Conservation (phyloP, 2,113 vertebrate genomes). For the mouse (Mus musculus) region GRCm39 chr13:8913001-8913500, state of each 20-base stretch:
- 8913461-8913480: background rate
- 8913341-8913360: background rate
- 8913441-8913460: background rate
- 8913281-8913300: background rate
- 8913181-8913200: background rate
- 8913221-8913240: background rate
- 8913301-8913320: background rate
- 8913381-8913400: background rate
- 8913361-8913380: background rate
- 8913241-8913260: background rate
- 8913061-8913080: background rate
- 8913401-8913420: background rate
- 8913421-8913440: background rate
- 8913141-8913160: background rate
- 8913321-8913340: background rate
- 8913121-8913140: background rate
- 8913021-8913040: background rate
- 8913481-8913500: background rate
- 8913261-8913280: background rate
- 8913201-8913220: background rate
- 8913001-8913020: background rate
- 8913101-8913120: background rate
- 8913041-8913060: background rate
- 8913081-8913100: background rate
- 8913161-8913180: background rate